phyloP scores from a whole-genome alignment of 2,113 vertebrate genomes.

The Channa maculata region DNA sequence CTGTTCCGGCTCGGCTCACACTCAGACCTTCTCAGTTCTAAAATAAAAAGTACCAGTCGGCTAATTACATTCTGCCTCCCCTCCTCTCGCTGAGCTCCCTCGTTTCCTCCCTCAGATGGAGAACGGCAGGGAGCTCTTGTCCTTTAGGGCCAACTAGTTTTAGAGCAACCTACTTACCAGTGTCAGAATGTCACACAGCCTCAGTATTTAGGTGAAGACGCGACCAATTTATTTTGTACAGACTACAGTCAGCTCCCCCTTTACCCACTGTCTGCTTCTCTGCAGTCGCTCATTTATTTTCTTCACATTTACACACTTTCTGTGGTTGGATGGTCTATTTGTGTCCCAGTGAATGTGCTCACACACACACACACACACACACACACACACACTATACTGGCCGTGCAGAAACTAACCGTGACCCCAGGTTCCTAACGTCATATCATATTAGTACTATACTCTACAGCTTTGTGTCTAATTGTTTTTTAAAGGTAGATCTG shows the following conservation, averaged over 20 bases:
- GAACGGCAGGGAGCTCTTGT: conserved; percentile 26
- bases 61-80: conserved; percentile 28
- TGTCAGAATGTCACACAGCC: conserved; percentile 38
- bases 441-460: too few species aligned
- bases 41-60: conserved; percentile 19
- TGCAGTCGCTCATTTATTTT: conserved; percentile 45
- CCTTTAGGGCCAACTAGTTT: conserved; percentile 58
- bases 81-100: conserved; percentile 29
- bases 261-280: conserved; percentile 32
- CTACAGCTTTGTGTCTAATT: too few species aligned
- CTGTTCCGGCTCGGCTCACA: not conserved
- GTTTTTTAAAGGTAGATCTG: too few species aligned
- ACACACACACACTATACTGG: too few species aligned
- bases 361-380: too few species aligned
- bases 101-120: conserved; percentile 27
- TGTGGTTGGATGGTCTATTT: conserved; percentile 19
- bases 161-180: conserved; percentile 58
- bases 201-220: conserved; percentile 43
- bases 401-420: not conserved
- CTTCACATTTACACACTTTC: conserved; percentile 13
- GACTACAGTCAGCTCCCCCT: conserved; percentile 37
- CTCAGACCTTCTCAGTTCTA: not conserved
- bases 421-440: not conserved
- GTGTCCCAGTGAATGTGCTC: not conserved
- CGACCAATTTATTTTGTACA: conserved; percentile 46